phyloP scores from a whole-genome alignment of 2,888 invertebrate species.

The Cristatella mucedo region DNA sequence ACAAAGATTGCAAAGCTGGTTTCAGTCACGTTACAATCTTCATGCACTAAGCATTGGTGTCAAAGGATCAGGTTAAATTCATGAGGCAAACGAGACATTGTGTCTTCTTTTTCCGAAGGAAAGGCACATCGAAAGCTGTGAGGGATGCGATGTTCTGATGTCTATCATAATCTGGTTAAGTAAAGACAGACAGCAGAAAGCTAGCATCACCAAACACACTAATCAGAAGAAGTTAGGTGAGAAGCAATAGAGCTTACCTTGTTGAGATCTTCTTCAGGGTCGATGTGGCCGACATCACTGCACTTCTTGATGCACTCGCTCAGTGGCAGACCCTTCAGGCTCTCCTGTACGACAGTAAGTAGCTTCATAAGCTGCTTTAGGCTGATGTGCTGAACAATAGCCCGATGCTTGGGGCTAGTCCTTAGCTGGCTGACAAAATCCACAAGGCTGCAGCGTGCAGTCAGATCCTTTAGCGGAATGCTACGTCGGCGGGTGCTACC shows the following conservation, averaged over 20 bases:
- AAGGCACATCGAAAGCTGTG: no score
- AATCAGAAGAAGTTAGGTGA: no score
- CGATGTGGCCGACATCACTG: constrained; percentile 31
- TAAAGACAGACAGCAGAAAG: no score
- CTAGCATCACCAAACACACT: no score
- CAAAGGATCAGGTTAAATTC: no score
- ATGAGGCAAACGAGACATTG: no score
- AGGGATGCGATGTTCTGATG: no score
- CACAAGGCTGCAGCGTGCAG: constrained; percentile 32
- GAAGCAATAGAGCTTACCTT: constrained; percentile 19
- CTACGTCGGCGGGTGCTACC: constrained; percentile 33
- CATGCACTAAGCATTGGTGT: no score
- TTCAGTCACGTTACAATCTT: no score
- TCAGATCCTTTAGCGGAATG: constrained; percentile 41
- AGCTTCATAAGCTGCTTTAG: constrained; percentile 38
- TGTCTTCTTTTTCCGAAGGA: no score
- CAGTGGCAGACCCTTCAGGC: constrained; percentile 34
- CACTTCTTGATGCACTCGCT: constrained; percentile 36
- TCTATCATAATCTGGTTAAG: no score
- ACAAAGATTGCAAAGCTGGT: no score
- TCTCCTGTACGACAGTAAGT: constrained; percentile 39
- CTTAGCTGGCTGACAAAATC: constrained; percentile 31
- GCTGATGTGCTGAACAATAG: constrained; percentile 1
- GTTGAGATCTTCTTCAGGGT: constrained; percentile 42
- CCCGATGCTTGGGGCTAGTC: constrained; percentile 31